Conservation (phyloP, 2,113 vertebrate species). For the Aptenodytes patagonicus region DNA sequence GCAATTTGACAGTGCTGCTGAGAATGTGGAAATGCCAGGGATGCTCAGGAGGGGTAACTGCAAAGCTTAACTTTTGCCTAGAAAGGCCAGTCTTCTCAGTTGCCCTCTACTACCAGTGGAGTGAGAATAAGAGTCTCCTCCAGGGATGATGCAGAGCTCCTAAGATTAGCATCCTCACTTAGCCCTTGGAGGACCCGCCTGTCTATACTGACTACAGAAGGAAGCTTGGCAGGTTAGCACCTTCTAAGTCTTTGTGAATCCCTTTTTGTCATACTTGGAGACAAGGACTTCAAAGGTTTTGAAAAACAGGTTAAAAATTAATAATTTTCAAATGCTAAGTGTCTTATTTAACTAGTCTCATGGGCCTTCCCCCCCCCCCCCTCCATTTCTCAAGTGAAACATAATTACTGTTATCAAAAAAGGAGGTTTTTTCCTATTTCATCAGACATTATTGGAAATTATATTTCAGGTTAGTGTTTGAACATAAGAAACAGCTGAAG, state of each 20-base stretch:
- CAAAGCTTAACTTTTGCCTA: not conserved
- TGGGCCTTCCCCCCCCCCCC: not conserved
- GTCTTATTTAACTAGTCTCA: not conserved
- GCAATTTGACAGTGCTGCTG: not conserved
- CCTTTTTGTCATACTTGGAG: not conserved
- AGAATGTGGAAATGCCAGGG: not conserved
- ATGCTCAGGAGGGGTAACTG: not conserved
- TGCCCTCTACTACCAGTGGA: not conserved
- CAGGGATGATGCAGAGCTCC: not conserved
- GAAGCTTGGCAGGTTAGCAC: not conserved
- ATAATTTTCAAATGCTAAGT: not conserved
- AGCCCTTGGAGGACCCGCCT: rapidly evolving
- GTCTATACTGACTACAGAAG: not conserved
- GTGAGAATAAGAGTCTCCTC: not conserved
- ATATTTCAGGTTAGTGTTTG: not conserved
- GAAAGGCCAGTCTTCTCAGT: not conserved
- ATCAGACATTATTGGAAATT: not conserved
- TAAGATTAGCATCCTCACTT: not conserved
- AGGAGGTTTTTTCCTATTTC: not conserved
- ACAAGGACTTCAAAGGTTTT: not conserved
- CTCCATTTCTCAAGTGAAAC: not conserved
- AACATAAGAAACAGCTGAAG: not conserved
- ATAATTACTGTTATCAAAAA: not conserved
- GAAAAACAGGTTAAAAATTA: not conserved
- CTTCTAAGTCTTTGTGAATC: not conserved